Evolutionary conservation across 2,113 vertebrate species (phyloP), one percentile per base, ranked within the genome.

Genomic region (Syngnathus scovelli): DNA sequence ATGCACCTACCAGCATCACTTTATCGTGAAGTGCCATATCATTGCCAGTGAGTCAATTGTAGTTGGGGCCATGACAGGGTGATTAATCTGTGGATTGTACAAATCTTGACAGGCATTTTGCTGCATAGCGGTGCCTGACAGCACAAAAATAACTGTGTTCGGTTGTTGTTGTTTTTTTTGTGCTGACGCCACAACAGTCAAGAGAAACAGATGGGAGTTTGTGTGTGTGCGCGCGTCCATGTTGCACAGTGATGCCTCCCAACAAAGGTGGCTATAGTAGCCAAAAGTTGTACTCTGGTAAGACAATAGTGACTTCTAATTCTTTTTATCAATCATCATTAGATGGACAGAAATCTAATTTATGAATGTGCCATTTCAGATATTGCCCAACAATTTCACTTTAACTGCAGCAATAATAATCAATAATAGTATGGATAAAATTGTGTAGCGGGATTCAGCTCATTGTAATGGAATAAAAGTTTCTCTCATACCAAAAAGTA

Each of bases 111-210:
- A 75, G 65, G 64, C 76, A 63, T 83, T 81, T 55, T 81, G 71
- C 77, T 33, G 77, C 83, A 76, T 56, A 48, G 66, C 67, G 71
- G 61, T 52, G 15, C 69, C 36, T 1, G 63, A 70, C 36, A 11
- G 62, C 70, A 69, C 69, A 6, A 76, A 85, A 87, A 70, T 48
- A 79, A 78, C 84, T 89, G 82, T n/a, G 78, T 71, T 83, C 0
- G 46, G 77, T 71, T 75, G 64, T 82, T 87, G 77, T 70, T 74
- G 64, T 82, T 87, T 86, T 85, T 78, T 85, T 78, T 74, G 52
- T 87, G 86, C 86, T 89, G 87, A 88, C 76, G 10, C 66, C 1
- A 75, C 84, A 81, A 81, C 72, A 83, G 70, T 74, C 48, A 41
- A 66, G 77, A 70, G 71, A 79, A 83, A 80, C 86, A 87, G 85